Base-by-base conservation (phyloP, 2,113 vertebrate species). In the Sapajus apella region DNA sequence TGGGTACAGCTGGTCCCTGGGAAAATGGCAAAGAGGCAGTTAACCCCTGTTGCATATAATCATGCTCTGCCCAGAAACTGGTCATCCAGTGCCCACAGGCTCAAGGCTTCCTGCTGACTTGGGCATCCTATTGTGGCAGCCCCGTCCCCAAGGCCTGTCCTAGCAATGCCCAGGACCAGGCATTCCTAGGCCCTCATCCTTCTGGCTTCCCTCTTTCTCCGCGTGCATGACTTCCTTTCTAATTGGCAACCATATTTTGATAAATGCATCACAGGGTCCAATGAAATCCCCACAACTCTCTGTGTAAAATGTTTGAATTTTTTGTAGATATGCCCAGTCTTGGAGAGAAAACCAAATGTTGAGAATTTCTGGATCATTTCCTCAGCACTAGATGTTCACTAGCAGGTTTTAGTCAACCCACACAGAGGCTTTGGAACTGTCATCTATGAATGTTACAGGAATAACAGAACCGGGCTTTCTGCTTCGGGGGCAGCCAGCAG, bases 281-380 rank as follows among this genome's bases (percentile, higher is more conserved):
- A 85, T 21, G 27, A 88, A n/a, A 18, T 55, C 50, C 77, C 50
- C 10, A n/a, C 12, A 8, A 50, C 6, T 3, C 35, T 81, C 76
- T 55, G 37, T 20, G 37, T 32, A 55, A 90, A 66, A 91, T 50
- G 14, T 64, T 47, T 81, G 32, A 10, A 40, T 45, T 82, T 58
- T 94, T 64, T 61, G 6, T 76, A 70, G 45, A 2, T 45, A 35
- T n/a, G 17, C n/a, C 32, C 16, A 30, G 8, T 35, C 68, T 73
- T 76, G 16, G 43, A 50, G 55, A 50, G 43, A 16, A 83, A 87
- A 70, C 6, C 27, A 40, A 37, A 77, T 21, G 14, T 35, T 70
- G 91, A 86, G 91, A 43, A 82, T 86, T 95, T 90, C 79, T 82
- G 81, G 68, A 52, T 87, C 40, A 87, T 92, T 92, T 83, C 35